Base-by-base conservation (phyloP, 2,113 vertebrate genomes). In the Bolborhynchus lineola region DNA sequence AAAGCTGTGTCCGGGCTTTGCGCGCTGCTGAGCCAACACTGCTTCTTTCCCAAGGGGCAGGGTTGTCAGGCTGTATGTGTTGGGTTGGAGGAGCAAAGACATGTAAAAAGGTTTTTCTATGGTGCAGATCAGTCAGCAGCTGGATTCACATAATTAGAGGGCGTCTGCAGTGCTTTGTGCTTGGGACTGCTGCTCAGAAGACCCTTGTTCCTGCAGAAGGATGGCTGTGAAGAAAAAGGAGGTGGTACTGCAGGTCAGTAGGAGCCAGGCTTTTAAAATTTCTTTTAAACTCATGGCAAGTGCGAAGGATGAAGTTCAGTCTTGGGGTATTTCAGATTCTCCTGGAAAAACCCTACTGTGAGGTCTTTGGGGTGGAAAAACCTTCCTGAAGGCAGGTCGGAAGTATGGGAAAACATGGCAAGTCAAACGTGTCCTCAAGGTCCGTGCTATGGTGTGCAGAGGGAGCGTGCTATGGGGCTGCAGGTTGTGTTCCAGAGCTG, bases 151-250 rank as follows among this genome's bases (percentile, higher is more conserved):
- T 23, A 15, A 26, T 52, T 19, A 20, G 72, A 79, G 62, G 72
- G 52, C 15, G 0, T 9, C 62, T 20, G 65, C 69, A 12, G 91
- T 10, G 31, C 35, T 75, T 65, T 50, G 68, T 2, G 5, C n/a
- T 57, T 55, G 49, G 81, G 37, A 31, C 21, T 8, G 46, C 86
- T 82, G 49, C 75, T 53, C 37, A 4, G 7, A 75, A 86, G 68
- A 75, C 19, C 33, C 13, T 19, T 31, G 53, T 23, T 90, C 55
- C 84, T 55, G 60, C 60, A 42, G 53, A 75, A 67, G 46, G 39
- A 98, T 98, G 97, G 78, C 94, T 29, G 67, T 85, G 14, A 97
- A 89, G 92, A 97, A 82, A 49, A 97, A 93, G n/a, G 96, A 98
- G 76, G 10, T 44, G 10, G 39, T 63, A 19, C 80, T 95, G 74